Evolutionary conservation across 2,797 vertebrate genomes (phyloP).

Genomic region (Hypotaenidia okinawae): DNA sequence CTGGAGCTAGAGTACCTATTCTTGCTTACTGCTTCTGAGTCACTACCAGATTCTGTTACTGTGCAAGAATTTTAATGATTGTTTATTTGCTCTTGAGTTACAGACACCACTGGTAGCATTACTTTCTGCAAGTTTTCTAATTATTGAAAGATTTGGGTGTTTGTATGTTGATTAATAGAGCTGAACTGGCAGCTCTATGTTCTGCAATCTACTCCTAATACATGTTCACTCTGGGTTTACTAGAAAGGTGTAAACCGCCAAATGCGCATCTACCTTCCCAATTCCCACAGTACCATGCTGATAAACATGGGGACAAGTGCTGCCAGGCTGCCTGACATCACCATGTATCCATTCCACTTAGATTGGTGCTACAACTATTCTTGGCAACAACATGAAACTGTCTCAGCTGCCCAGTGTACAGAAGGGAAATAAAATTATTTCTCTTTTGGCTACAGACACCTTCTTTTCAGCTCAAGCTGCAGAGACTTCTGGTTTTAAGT

Average conservation of each 20-base stretch:
- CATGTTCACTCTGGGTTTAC: not conserved
- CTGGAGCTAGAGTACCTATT: conserved; percentile 16
- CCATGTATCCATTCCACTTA: not conserved
- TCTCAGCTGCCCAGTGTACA: conserved; percentile 22
- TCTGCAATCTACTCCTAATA: not conserved
- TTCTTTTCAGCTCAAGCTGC: conserved; percentile 36
- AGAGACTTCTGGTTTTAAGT: conserved; percentile 41
- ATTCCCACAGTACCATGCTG: not conserved
- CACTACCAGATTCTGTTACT: conserved; percentile 14
- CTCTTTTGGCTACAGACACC: not conserved
- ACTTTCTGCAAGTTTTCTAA: conserved; percentile 30
- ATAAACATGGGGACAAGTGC: not conserved
- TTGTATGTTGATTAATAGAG: not conserved
- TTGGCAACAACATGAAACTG: not conserved
- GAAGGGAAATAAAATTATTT: conserved; percentile 9
- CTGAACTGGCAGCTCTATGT: not conserved
- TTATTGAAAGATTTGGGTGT: not conserved
- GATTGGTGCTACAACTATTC: not conserved
- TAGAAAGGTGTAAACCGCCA: not conserved
- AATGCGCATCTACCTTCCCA: not conserved
- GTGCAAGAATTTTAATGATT: conserved; percentile 37
- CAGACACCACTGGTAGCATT: not conserved
- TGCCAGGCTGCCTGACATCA: not conserved
- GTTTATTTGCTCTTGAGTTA: conserved; percentile 37
- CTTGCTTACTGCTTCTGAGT: conserved; percentile 8